Base-by-base conservation (phyloP, 1,140 invertebrate genomes). In the Potamilus streckersoni region DNA sequence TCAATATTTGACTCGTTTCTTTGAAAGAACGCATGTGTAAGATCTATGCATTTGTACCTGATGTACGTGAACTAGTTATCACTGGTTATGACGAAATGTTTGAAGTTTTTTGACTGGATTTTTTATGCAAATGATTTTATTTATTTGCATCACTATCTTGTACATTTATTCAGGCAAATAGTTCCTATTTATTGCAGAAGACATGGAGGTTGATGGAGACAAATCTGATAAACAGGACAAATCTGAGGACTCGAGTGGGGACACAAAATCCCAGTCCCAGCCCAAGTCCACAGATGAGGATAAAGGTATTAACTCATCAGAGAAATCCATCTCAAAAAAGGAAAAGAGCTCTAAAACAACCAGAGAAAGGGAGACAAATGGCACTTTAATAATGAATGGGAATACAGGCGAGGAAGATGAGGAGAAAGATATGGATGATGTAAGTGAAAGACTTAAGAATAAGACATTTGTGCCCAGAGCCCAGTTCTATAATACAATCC, bases 361-460 rank as follows among this genome's bases (percentile, higher is more conserved):
- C 20, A 31, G n/a, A 31, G 60, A 17, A 71, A 17, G 31, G 55
- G 69, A 70, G 69, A 70, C 20, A 57, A 20, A 68, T 20, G 49
- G 55, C 92, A 61, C 63, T 69, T 66, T 14, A 68, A 70, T 38
- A 75, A 49, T 64, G 73, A 75, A 69, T 62, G 59, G 20, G 69
- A 67, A n/a, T 62, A 74, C 60, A 17, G 69, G 75, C 17, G 79
- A 81, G 49, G 66, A 74, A 31, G 73, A 79, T 13, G 69, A 79
- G 23, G 81, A 83, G 31, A 66, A 71, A 19, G 81, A 85, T 65
- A 17, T 83, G 16, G 78, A 79, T 56, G 78, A 80, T 78, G 79
- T 82, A 74, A 76, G 79, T 78, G 1, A 14, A 62, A n/a, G 60
- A n/a, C 19, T 62, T 19, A 12, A 62, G 19, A 8, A n/a, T 23